Percentiles rank a stretch among this genome's conserved stretches.
Conservation (phyloP, 2,797 vertebrate genomes). For the Crenuchus spilurus region DNA sequence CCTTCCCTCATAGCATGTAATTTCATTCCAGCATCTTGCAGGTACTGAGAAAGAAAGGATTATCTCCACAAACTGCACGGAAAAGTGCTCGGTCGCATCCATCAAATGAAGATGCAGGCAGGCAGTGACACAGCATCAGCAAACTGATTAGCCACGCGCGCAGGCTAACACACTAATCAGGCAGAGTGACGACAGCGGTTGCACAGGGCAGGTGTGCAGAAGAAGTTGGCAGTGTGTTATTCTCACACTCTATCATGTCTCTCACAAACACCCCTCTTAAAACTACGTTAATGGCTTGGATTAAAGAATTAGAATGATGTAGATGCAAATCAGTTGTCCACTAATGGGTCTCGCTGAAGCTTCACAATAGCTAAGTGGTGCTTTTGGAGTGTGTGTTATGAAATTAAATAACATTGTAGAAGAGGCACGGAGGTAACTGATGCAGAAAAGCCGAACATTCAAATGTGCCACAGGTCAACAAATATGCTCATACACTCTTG, state of each 20-base stretch:
- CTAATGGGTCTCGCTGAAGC: constrained; percentile 15
- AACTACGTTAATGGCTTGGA: constrained; percentile 12
- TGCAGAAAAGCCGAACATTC: background rate
- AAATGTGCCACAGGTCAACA: background rate
- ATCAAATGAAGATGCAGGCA: constrained; percentile 30
- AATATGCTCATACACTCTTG: background rate
- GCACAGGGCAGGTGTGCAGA: background rate
- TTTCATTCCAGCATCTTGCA: constrained; percentile 49
- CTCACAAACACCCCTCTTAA: background rate
- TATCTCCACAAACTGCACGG: constrained; percentile 24
- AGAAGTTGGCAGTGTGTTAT: background rate
- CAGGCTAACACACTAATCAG: constrained; percentile 1
- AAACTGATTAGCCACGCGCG: constrained; percentile 41
- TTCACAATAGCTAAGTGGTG: constrained; percentile 12
- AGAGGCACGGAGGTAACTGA: background rate
- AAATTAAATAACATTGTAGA: constrained; percentile 19
- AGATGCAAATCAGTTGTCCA: constrained; percentile 16
- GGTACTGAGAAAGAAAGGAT: constrained; percentile 16
- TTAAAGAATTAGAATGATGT: constrained; percentile 12
- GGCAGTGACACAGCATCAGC: constrained; percentile 2
- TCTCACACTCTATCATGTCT: background rate
- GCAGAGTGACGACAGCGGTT: background rate
- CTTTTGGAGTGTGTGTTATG: constrained; percentile 25
- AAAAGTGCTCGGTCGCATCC: constrained; percentile 26
- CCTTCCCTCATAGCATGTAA: constrained; percentile 42